Evolutionary conservation across 2,113 vertebrate species (phyloP).

Genomic region (Tragulus kanchil): DNA sequence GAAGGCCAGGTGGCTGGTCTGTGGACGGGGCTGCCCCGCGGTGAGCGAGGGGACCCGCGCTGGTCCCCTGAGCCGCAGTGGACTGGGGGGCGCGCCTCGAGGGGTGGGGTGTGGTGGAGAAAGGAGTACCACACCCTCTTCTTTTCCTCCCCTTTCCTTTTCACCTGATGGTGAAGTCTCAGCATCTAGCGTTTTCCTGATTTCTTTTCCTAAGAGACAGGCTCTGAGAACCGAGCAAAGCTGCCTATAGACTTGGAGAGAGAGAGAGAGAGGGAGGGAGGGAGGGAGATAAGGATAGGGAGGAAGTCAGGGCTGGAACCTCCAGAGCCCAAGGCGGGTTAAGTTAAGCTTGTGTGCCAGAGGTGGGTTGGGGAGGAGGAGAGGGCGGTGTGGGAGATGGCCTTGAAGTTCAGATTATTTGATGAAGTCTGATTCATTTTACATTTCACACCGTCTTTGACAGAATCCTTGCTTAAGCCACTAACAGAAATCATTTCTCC

Average conservation of each 20-base stretch:
- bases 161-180: constrained; percentile 55
- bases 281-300: not conserved
- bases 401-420: constrained; percentile 60
- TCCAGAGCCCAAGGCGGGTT: not conserved
- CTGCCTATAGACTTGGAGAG: constrained; percentile 37
- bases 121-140: constrained; percentile 78
- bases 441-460: constrained; percentile 59
- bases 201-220: constrained; percentile 38
- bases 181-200: constrained; percentile 35
- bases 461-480: constrained; percentile 38
- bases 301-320: constrained; percentile 25
- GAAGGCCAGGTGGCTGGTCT: not conserved
- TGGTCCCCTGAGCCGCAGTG: constrained; percentile 23
- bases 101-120: constrained; percentile 69
- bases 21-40: not conserved
- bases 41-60: not conserved
- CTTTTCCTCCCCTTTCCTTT: constrained; percentile 8
- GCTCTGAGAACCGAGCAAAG: constrained; percentile 33
- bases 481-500: constrained; percentile 47
- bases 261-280: not conserved
- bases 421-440: constrained; percentile 53
- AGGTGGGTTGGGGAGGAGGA: not conserved
- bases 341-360: constrained; percentile 47
- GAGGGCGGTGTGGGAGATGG: not conserved
- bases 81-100: not conserved